Evolutionary conservation across 2,888 invertebrate species (phyloP).

Genomic region (Polydrusus pterygomalis): DNA sequence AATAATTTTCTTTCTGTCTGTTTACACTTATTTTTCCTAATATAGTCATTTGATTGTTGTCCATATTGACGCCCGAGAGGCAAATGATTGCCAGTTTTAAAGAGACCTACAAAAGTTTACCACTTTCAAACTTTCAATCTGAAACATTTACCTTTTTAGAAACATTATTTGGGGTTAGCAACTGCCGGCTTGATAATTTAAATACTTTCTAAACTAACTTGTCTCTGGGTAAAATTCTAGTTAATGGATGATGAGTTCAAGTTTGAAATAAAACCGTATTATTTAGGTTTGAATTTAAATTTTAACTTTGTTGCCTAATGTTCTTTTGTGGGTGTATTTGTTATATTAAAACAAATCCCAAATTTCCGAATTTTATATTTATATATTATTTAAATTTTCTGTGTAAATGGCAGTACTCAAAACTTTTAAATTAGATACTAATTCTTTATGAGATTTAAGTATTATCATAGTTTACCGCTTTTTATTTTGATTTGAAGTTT

Average conservation of each 20-base stretch:
- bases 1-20: no score
- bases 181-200: constrained; percentile 12
- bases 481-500: no score
- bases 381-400: neutral
- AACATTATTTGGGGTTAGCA: constrained; percentile 13
- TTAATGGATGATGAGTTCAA: neutral
- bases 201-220: constrained; percentile 3
- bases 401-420: no score
- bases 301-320: neutral
- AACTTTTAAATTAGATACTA: no score
- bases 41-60: neutral
- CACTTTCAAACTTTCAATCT: constrained; percentile 4
- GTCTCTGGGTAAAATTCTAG: neutral
- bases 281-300: neutral
- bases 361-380: neutral
- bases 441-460: no score
- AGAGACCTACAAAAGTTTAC: neutral
- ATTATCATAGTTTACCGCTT: no score
- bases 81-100: neutral
- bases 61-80: no score
- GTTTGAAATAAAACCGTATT: neutral
- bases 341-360: neutral
- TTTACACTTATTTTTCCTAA: no score
- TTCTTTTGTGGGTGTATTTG: neutral
- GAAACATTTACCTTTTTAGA: constrained; percentile 17